These are phyloP conservation scores for Acestrorhynchus altus DNA, from an alignment of 2,797 vertebrate genomes.

Conservation along the genomic window DNA sequence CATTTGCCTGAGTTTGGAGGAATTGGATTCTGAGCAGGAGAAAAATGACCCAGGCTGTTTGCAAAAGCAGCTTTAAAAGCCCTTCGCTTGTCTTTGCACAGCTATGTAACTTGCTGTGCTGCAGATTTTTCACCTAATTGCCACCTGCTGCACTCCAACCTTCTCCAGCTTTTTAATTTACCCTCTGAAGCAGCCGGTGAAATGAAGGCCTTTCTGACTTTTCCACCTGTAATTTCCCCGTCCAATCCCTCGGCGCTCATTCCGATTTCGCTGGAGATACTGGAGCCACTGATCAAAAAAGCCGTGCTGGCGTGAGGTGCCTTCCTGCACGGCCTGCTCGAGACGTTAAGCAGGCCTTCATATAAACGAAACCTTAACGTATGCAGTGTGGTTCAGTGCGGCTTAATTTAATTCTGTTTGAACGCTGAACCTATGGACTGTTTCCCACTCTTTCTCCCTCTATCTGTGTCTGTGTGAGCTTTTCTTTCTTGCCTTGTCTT, in stretches of 20 bases:
- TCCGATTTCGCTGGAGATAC: neutral
- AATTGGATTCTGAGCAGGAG: neutral
- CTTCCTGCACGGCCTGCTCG: neutral
- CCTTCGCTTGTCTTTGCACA: neutral
- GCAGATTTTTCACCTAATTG: neutral
- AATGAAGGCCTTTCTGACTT: neutral
- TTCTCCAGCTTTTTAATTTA: slow-evolving; percentile 17
- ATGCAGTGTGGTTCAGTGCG: neutral
- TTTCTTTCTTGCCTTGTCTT: neutral
- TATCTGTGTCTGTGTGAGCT: too few relatives aligned
- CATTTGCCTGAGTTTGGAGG: neutral
- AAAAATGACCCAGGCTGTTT: neutral
- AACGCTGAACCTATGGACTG: neutral
- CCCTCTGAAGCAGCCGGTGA: neutral
- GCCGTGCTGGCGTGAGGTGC: too few relatives aligned
- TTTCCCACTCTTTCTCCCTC: neutral
- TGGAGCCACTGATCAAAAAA: neutral
- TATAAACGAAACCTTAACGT: neutral
- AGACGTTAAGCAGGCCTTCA: too few relatives aligned
- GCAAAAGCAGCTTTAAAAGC: neutral
- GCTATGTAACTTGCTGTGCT: neutral
- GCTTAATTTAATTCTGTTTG: neutral
- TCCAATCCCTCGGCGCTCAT: neutral
- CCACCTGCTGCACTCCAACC: neutral
- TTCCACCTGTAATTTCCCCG: neutral